phyloP scores from a whole-genome alignment of 2,888 invertebrate genomes.

The Lithophane semibrunnea region DNA sequence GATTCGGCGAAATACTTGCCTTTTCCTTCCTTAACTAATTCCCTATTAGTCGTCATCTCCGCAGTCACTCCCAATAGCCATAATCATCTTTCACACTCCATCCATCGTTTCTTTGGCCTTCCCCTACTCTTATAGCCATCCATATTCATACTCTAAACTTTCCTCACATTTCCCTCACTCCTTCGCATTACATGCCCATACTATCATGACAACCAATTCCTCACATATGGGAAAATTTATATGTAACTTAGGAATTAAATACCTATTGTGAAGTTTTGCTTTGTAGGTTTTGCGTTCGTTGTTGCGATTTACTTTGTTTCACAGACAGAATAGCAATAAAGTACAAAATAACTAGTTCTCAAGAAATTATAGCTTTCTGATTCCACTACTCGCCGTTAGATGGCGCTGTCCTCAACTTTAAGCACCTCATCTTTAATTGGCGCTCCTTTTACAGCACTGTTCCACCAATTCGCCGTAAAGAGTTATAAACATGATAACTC shows the following conservation, averaged over 20 bases:
- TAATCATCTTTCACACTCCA: too few relatives aligned
- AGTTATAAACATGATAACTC: conserved; percentile 56
- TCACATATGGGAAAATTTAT: neutral
- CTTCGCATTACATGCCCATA: too few relatives aligned
- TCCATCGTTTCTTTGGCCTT: too few relatives aligned
- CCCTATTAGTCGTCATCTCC: neutral
- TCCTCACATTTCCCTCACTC: too few relatives aligned
- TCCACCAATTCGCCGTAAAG: conserved; percentile 39
- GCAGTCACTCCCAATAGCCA: too few relatives aligned
- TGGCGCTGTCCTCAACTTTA: conserved; percentile 43
- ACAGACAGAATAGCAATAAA: neutral
- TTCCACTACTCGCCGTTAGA: conserved; percentile 54
- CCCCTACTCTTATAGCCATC: too few relatives aligned
- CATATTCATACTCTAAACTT: too few relatives aligned
- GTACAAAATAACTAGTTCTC: too few relatives aligned
- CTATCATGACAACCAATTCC: neutral
- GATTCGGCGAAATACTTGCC: too few relatives aligned
- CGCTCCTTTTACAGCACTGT: conserved; percentile 45
- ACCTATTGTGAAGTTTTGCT: neutral
- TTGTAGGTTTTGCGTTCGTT: neutral
- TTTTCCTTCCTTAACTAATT: neutral
- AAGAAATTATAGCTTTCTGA: too few relatives aligned
- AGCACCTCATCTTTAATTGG: neutral
- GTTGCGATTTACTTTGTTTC: too few relatives aligned
- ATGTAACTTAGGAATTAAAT: neutral